Conservation (phyloP, 2,113 vertebrate species). For the Cynopterus brachyotis region DNA sequence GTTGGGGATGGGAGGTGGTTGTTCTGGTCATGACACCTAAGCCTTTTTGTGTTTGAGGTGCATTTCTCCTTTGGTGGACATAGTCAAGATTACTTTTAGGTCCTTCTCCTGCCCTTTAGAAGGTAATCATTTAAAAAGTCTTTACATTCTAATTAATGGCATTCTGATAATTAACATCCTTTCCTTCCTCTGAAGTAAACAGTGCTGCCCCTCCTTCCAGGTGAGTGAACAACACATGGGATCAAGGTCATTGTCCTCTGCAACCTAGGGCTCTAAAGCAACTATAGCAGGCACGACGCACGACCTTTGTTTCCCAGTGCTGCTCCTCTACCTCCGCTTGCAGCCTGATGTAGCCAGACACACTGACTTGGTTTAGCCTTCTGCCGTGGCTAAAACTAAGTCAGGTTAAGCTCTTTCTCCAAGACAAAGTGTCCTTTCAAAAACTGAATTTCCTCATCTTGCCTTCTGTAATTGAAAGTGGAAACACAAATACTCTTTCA, state of each 20-base stretch:
- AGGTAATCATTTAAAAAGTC: neutral
- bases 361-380: neutral
- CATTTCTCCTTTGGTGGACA: neutral
- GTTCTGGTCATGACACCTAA: neutral
- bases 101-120: neutral
- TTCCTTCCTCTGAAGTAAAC: neutral
- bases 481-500: conserved; percentile 37
- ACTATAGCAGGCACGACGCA: neutral
- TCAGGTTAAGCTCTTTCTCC: neutral
- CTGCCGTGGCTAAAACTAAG: neutral
- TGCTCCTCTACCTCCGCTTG: too few species aligned
- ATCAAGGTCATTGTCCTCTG: neutral
- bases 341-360: neutral
- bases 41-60: neutral
- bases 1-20: neutral
- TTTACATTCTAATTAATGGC: neutral
- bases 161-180: neutral
- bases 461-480: neutral
- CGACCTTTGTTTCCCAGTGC: neutral
- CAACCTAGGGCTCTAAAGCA: neutral
- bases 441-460: neutral
- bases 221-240: neutral
- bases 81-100: neutral
- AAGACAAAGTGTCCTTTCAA: conserved; percentile 8
- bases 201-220: neutral